phyloP scores from a whole-genome alignment of 2,113 vertebrate genomes.

The Merops nubicus region DNA sequence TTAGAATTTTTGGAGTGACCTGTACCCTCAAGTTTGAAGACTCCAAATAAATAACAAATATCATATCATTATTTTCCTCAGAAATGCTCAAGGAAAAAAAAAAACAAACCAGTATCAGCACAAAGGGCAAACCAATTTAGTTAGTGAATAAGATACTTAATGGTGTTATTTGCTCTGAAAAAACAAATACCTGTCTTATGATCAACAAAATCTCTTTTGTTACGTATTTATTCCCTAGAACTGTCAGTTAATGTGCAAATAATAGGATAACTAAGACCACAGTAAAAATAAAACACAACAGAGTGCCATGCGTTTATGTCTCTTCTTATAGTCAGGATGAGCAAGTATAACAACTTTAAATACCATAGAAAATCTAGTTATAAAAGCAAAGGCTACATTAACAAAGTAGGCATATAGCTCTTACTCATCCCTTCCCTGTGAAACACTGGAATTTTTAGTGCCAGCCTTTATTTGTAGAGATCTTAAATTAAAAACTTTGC shows the following conservation, averaged over 20 bases:
- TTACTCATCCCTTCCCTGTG: background rate
- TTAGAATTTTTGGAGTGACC: background rate
- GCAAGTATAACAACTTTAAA: slow-evolving; percentile 15
- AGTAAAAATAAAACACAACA: background rate
- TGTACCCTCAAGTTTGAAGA: background rate
- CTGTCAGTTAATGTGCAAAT: background rate
- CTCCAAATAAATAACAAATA: background rate
- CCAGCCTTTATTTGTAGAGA: background rate
- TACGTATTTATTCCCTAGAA: background rate
- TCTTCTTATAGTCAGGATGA: slow-evolving; percentile 18
- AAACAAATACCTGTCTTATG: background rate
- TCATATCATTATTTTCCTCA: background rate
- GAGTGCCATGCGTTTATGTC: background rate
- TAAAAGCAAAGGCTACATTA: background rate
- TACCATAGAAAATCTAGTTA: background rate
- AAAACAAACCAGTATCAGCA: background rate
- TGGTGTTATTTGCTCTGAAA: background rate
- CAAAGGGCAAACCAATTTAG: background rate
- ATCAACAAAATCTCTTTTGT: background rate
- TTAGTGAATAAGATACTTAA: background rate
- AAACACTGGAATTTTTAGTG: background rate
- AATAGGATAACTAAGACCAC: background rate
- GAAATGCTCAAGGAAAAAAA: background rate
- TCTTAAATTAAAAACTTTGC: background rate
- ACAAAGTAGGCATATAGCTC: background rate